A percentile compares a stretch with the other conserved stretches of the same genome.
Conservation (phyloP, 2,113 vertebrate species). For the Mugil cephalus region DNA sequence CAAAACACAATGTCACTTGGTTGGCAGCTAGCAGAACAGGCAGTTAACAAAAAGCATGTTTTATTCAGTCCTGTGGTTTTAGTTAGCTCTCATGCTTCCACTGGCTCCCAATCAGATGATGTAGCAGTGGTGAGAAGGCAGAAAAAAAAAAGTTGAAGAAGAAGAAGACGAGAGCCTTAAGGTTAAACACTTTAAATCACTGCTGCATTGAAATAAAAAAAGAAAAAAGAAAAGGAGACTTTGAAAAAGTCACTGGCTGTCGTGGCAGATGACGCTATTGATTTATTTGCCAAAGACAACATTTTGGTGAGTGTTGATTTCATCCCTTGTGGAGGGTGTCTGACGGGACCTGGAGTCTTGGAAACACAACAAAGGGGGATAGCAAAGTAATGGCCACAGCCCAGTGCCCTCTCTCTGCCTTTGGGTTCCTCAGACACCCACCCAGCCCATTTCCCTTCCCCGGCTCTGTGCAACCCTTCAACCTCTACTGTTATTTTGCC, state of each 20-base stretch:
- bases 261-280: constrained; percentile 37
- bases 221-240: not conserved
- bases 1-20: not conserved
- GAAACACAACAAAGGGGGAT: not conserved
- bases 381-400: not conserved
- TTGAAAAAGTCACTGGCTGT: not conserved
- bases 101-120: constrained; percentile 44
- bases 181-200: constrained; percentile 27
- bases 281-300: constrained; percentile 41
- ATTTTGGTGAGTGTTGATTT: constrained; percentile 34
- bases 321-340: constrained; percentile 1
- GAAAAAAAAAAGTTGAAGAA: constrained; percentile 13
- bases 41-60: constrained; percentile 25
- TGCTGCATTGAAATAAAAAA: constrained; percentile 24
- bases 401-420: constrained; percentile 20
- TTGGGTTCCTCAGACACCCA: not conserved
- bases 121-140: constrained; percentile 18
- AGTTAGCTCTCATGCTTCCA: constrained; percentile 11
- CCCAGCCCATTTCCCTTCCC: not conserved
- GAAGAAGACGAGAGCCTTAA: not conserved
- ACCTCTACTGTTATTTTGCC: constrained; percentile 55
- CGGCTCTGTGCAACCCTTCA: constrained; percentile 9
- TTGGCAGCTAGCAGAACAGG: constrained; percentile 1
- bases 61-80: constrained; percentile 30
- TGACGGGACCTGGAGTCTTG: constrained; percentile 3